These are phyloP conservation scores for Caenorhabditis sulstoni DNA, from an alignment of 2,888 invertebrate species.

Conservation along the genomic window DNA sequence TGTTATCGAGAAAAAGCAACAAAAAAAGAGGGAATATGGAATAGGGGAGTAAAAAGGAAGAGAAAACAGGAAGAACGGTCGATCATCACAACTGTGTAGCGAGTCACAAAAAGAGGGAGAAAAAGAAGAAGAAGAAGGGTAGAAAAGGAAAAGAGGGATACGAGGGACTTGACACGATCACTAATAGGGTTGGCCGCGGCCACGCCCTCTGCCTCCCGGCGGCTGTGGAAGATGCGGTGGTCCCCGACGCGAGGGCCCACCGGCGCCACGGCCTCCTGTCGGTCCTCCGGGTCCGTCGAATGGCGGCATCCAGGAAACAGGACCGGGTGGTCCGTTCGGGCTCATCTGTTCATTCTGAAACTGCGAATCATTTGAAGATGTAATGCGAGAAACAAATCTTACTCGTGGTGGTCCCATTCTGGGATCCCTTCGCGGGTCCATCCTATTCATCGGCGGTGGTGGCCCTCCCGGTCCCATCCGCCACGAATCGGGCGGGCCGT, in stretches of 20 bases:
- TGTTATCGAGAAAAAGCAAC: not conserved
- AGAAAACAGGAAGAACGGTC: not conserved
- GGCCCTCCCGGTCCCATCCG: not conserved
- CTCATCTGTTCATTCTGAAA: slow-evolving; percentile 35
- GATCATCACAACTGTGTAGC: not conserved
- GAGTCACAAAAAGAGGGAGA: not conserved
- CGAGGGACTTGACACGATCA: not conserved
- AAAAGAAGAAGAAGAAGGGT: not conserved
- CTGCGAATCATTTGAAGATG: too few relatives aligned
- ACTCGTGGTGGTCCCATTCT: slow-evolving; percentile 32
- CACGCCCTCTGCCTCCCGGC: slow-evolving; percentile 25
- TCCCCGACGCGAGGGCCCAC: slow-evolving; percentile 16
- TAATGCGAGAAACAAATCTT: not conserved
- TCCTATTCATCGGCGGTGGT: slow-evolving; percentile 4
- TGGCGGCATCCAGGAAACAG: slow-evolving; percentile 51
- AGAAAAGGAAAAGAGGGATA: not conserved
- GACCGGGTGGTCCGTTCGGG: slow-evolving; percentile 10
- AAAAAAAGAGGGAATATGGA: not conserved
- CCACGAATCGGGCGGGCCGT: slow-evolving; percentile 39
- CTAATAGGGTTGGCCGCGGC: slow-evolving; percentile 33
- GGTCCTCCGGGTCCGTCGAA: slow-evolving; percentile 23
- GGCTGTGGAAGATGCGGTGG: not conserved
- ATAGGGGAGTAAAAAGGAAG: not conserved
- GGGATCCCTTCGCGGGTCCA: slow-evolving; percentile 50
- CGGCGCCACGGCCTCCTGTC: not conserved